Percentiles rank a stretch among this genome's conserved stretches.
Evolutionary conservation across 2,113 vertebrate species (phyloP).

Genomic region (Diadophis punctatus): DNA sequence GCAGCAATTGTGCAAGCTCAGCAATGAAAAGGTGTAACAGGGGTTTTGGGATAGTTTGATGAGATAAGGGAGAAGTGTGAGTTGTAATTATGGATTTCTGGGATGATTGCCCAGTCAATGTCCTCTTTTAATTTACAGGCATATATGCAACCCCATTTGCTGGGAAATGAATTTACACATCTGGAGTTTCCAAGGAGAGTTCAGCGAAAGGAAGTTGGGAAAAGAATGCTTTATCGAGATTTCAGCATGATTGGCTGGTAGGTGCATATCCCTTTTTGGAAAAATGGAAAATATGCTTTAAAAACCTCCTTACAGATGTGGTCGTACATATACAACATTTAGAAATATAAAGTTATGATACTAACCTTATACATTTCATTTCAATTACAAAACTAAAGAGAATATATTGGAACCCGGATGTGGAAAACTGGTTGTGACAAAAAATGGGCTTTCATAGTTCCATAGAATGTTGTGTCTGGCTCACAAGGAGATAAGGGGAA

Average conservation of each 20-base stretch:
- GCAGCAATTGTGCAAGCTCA: neutral
- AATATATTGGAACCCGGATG: neutral
- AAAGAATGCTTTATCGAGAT: slow-evolving; percentile 96
- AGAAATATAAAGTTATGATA: neutral
- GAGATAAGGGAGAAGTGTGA: too few species aligned
- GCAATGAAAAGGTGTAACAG: neutral
- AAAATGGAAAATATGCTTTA: neutral
- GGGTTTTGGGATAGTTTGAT: neutral
- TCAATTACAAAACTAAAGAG: neutral
- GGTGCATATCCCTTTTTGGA: slow-evolving; percentile 43
- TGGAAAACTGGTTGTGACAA: neutral
- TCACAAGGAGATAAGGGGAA: slow-evolving; percentile 46
- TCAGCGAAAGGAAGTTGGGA: slow-evolving; percentile 95
- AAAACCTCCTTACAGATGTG: neutral
- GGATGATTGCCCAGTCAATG: neutral
- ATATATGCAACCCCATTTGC: slow-evolving; percentile 94
- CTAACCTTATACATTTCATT: neutral
- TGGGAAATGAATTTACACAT: slow-evolving; percentile 98
- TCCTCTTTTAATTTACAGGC: slow-evolving; percentile 71
- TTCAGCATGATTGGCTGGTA: slow-evolving; percentile 98
- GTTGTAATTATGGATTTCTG: neutral
- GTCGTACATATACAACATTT: neutral
- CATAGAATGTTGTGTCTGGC: slow-evolving; percentile 42
- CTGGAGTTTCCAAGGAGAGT: slow-evolving; percentile 96
- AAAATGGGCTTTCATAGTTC: slow-evolving; percentile 33